These are phyloP conservation scores for Phylloscopus whistleri DNA, from an alignment of 2,113 vertebrate species.

Conservation along the genomic window DNA sequence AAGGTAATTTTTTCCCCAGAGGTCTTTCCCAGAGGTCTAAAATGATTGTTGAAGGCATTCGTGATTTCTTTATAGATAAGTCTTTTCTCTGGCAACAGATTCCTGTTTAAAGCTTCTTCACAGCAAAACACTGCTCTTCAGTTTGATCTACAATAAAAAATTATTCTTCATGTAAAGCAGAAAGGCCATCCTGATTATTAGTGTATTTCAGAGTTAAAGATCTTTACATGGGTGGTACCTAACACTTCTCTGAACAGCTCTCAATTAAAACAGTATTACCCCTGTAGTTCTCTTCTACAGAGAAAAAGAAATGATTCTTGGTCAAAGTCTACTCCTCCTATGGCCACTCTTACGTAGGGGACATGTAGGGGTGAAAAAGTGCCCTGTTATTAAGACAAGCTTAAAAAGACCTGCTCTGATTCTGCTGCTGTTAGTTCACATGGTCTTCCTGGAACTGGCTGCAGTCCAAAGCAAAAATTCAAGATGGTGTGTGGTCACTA, in stretches of 20 bases:
- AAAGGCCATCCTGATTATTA: background rate
- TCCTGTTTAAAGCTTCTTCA: background rate
- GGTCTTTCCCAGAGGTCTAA: background rate
- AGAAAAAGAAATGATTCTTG: background rate
- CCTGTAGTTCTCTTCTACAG: background rate
- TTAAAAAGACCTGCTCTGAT: background rate
- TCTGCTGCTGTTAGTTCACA: background rate
- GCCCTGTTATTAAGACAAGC: background rate
- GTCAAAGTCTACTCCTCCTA: background rate
- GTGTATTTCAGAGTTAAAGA: background rate
- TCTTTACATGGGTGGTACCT: background rate
- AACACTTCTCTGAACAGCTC: background rate
- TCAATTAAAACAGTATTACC: background rate
- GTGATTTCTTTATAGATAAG: background rate
- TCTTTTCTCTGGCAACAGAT: background rate
- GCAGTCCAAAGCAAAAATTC: conserved; percentile 2
- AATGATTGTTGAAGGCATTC: background rate
- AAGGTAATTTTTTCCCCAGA: background rate
- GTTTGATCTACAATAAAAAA: background rate
- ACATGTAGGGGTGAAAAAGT: fast-evolving
- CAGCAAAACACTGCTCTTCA: background rate
- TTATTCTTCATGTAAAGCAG: background rate
- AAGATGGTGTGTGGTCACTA: background rate
- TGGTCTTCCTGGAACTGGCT: background rate
- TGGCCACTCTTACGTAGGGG: background rate